Evolutionary conservation across 2,888 invertebrate species (phyloP), one percentile per base, ranked within the genome.

Genomic region (Hirudinaria manillensis): DNA sequence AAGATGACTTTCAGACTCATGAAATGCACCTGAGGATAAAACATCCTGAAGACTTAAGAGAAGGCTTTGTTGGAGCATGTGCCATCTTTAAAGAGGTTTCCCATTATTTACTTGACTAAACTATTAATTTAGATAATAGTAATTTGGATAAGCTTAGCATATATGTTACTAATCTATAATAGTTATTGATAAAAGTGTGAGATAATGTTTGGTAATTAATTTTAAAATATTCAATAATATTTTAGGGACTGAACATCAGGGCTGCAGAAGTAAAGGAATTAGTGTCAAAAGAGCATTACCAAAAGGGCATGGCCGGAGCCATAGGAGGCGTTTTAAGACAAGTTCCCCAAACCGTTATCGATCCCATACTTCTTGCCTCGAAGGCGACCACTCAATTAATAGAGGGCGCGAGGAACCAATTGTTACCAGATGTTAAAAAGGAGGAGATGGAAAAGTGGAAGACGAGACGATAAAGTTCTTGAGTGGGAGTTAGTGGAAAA

Each of bases 61-160:
- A 98, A 86, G 98, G 98, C 27, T 90, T 98, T 79, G 89, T 93
- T 27, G 93, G 92, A 84, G 98, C 97, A 0, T 92, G 92, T 84
- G 89, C 90, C 83, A 90, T 96, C 75, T 91, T 98, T 51, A 91
- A 89, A 87, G 93, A 94, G 89, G 94, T 93, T 83, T 34, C 75
- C n/a, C 2, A 29, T 24, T 32, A 45, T 45, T 32, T 32, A 7
- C 7, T 27, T 65, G 10, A 65, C 32, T 27, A 7, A 13, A 21
- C 13, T 10, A 65, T 65, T 21, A 21, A 65, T 45, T n/a, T 10
- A 45, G 45, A 45, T 16, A 10, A 2, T 16, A 70, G 16, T 32
- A 34, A 34, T 32, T 7, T 21, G 13, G 21, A 7, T 24, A 32
- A 7, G 13, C 24, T 29, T n/a, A 32, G 7, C 7, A 24, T 27